Evolutionary conservation across 2,888 invertebrate species (phyloP).

Genomic region (Cataglyphis cursor): DNA sequence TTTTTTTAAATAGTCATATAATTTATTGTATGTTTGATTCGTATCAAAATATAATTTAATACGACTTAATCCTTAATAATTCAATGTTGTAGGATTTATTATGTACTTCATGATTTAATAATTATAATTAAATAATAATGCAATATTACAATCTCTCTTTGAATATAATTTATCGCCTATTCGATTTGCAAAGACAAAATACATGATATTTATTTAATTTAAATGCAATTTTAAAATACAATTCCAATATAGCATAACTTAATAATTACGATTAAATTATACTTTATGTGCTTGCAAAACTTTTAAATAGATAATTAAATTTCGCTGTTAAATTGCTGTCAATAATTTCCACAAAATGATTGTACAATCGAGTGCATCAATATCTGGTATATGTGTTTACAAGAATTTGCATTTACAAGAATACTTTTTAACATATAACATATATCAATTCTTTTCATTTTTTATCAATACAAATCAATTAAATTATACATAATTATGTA

Average conservation of each 20-base stretch:
- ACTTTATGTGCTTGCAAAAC: neutral
- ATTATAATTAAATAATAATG: conserved; percentile 14
- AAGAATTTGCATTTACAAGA: too few relatives aligned
- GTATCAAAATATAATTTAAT: conserved; percentile 8
- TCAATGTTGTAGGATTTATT: neutral
- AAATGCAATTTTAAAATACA: conserved; percentile 2
- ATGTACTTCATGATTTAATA: conserved; percentile 1
- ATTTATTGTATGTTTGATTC: conserved; percentile 14
- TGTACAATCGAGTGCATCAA: neutral
- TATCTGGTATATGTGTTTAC: neutral
- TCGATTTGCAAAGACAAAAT: neutral
- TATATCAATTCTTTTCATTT: neutral
- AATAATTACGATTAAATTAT: conserved; percentile 10
- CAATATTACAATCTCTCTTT: neutral
- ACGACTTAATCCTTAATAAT: neutral
- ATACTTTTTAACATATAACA: neutral
- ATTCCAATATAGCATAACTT: neutral
- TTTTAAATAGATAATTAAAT: neutral
- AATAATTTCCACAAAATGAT: neutral
- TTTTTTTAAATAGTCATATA: neutral
- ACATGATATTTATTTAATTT: neutral
- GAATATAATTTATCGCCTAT: neutral
- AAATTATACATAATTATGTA: neutral
- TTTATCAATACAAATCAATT: neutral
- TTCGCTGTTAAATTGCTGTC: neutral